phyloP scores from a whole-genome alignment of 2,113 vertebrate genomes.

The Hassar affinis region DNA sequence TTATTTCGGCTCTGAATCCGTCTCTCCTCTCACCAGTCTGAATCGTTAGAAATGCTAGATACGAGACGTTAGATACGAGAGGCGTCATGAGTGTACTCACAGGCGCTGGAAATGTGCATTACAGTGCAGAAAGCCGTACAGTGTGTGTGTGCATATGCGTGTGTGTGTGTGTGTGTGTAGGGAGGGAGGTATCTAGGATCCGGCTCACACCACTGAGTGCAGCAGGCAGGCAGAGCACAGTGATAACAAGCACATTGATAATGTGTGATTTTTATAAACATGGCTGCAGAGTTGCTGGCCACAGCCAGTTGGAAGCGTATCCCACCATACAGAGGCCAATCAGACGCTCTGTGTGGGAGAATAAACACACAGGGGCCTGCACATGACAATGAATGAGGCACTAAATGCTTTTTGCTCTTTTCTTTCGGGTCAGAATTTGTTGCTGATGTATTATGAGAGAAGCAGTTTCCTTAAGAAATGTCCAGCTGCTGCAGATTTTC shows the following conservation, averaged over 20 bases:
- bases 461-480: neutral
- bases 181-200: constrained; percentile 27
- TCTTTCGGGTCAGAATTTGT: neutral
- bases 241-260: constrained; percentile 53
- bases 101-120: neutral
- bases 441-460: neutral
- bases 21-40: neutral
- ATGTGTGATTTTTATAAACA: constrained; percentile 56
- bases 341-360: constrained; percentile 47
- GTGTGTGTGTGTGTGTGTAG: neutral
- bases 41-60: neutral
- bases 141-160: too few species aligned
- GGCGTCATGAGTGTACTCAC: neutral
- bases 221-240: constrained; percentile 41
- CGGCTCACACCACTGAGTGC: constrained; percentile 29
- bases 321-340: constrained; percentile 35
- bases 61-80: neutral
- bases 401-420: constrained; percentile 23
- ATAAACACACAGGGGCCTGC: constrained; percentile 46
- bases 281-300: constrained; percentile 23
- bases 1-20: neutral
- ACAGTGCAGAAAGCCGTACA: neutral
- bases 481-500: neutral
- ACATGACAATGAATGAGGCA: neutral
- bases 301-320: constrained; percentile 47